phyloP scores from a whole-genome alignment of 1,140 invertebrate species.

The Artemia franciscana region DNA sequence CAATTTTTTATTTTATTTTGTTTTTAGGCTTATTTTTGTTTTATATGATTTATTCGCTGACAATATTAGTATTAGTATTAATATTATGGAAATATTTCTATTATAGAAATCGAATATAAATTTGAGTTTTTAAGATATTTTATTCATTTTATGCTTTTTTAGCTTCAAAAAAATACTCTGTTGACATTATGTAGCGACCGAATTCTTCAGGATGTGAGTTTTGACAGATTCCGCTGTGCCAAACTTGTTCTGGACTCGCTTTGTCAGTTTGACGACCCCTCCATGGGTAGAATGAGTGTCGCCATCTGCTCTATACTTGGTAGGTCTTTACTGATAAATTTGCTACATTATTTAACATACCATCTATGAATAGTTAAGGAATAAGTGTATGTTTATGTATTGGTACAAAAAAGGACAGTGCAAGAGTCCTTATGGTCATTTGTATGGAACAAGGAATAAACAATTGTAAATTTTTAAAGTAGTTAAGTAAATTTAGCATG shows the following conservation, averaged over 20 bases:
- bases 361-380: not conserved
- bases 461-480: no score
- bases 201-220: constrained; percentile 47
- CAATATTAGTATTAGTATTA: no score
- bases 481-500: no score
- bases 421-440: no score
- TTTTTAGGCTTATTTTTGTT: not conserved
- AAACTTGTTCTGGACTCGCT: constrained; percentile 49
- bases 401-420: no score
- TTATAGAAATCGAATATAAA: constrained; percentile 5
- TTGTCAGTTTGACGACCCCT: constrained; percentile 41
- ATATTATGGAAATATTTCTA: constrained; percentile 10
- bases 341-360: constrained; percentile 1
- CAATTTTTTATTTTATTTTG: not conserved
- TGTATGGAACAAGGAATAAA: no score
- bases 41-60: no score
- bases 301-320: constrained; percentile 52
- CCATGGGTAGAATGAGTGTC: constrained; percentile 56
- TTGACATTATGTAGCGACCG: constrained; percentile 51
- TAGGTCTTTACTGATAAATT: constrained; percentile 12
- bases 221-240: constrained; percentile 47
- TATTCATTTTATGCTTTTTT: constrained; percentile 14
- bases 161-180: constrained; percentile 52
- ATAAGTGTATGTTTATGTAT: no score
- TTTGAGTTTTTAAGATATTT: constrained; percentile 4